Evolutionary conservation across 2,888 invertebrate genomes (phyloP), one percentile per base, ranked within the genome.

Genomic region (Drosophila paramelanica): DNA sequence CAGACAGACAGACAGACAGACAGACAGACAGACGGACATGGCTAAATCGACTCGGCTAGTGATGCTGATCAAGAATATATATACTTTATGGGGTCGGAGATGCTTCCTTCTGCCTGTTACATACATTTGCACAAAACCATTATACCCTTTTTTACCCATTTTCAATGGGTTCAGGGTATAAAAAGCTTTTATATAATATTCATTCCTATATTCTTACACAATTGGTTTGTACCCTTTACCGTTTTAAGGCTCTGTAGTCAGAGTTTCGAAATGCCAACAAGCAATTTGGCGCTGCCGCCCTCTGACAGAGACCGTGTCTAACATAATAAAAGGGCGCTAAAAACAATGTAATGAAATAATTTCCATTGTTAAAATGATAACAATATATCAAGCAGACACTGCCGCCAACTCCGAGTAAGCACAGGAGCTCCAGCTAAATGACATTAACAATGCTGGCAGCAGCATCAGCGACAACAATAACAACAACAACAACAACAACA

Each of bases 261-360:
- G 23, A 14, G 31, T 20, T 25, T 25, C 3, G 23, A 58, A 45
- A 31, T 62, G 38, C 46, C 50, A 46, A 56, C 65, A 55, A 47
- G 55, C 46, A 53, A 46, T 68, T 57, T 73, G 47, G 41, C 31
- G 17, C 45, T 45, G 17, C 17, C 46, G 27, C 23, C 39, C 38
- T 38, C 23, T 59, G 60, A 38, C 52, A 47, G 57, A 38, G 25
- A 57, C 56, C 53, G 57, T 79, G 89, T 79, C 87, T 81, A 73
- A 84, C 85, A 89, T 69, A 87, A 82, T 87, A 67, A 82, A 77
- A 71, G 64, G 68, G 69, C 75, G 70, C 83, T 74, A 69, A 79
- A 85, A 79, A 89, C 88, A 89, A 82, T 85, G 89, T 90, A 90
- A 90, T 90, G 90, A 91, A 90, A 91, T 90, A 88, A 90, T 90